phyloP scores from a whole-genome alignment of 2,797 vertebrate species.

The Macropus fuliginosus region DNA sequence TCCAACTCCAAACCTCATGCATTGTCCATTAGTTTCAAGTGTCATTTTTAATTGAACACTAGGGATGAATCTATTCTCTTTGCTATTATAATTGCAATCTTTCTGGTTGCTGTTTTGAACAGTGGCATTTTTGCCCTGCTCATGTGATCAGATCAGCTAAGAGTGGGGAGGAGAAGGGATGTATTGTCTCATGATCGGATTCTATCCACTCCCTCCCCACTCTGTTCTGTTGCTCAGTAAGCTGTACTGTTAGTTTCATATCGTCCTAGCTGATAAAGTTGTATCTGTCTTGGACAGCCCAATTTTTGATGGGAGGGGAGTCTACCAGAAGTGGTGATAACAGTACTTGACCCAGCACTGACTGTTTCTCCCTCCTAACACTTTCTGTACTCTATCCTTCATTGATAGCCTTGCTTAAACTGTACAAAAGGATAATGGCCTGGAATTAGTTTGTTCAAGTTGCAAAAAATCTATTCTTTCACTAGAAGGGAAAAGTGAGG shows the following conservation, averaged over 20 bases:
- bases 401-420: background rate
- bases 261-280: constrained; percentile 35
- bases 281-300: constrained; percentile 11
- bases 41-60: background rate
- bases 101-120: background rate
- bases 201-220: background rate
- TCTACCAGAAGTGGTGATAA: background rate
- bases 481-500: background rate
- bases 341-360: background rate
- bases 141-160: background rate
- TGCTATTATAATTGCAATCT: background rate
- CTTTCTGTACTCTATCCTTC: background rate
- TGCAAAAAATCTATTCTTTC: background rate
- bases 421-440: background rate
- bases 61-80: background rate
- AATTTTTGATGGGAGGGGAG: background rate
- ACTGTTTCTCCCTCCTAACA: background rate
- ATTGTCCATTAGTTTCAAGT: background rate
- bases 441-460: background rate
- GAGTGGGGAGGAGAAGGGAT: background rate
- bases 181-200: background rate
- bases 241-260: background rate
- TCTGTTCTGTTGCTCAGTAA: background rate
- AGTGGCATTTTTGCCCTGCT: background rate
- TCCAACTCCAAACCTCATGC: background rate